Evolutionary conservation across 2,113 vertebrate genomes (phyloP).

Genomic region (Entomyzon cyanotis): DNA sequence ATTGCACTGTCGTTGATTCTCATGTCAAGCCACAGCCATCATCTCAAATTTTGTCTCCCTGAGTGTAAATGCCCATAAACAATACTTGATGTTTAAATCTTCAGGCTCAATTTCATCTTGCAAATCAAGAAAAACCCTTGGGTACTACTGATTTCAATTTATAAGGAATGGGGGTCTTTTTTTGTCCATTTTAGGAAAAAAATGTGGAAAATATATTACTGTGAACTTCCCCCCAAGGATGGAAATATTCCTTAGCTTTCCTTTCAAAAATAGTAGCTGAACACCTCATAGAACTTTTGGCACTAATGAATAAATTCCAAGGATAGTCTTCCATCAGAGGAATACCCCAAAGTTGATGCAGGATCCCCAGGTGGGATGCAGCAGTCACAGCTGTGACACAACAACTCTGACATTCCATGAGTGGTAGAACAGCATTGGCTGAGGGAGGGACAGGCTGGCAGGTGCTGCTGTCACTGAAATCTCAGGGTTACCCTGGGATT

Average conservation of each 20-base stretch:
- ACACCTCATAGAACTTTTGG: not conserved
- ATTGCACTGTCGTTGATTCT: not conserved
- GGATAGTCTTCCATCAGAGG: not conserved
- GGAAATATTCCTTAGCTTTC: not conserved
- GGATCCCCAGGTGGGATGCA: not conserved
- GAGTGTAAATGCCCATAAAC: not conserved
- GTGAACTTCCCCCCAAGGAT: not conserved
- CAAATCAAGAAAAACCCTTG: not conserved
- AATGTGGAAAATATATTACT: not conserved
- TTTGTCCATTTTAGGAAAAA: not conserved
- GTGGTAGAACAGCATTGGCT: not conserved
- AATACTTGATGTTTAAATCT: not conserved
- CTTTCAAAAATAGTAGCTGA: not conserved
- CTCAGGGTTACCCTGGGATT: not conserved
- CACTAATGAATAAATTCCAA: not conserved
- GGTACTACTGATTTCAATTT: not conserved
- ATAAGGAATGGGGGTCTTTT: fast-evolving
- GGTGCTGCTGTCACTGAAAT: not conserved
- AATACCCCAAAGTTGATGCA: not conserved
- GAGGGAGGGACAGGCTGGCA: not conserved
- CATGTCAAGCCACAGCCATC: not conserved
- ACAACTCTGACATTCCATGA: not conserved
- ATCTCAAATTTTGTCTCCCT: not conserved
- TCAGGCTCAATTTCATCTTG: not conserved
- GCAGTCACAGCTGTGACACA: not conserved